Evolutionary conservation across 2,113 vertebrate species (phyloP).

Genomic region (Siniperca chuatsi): DNA sequence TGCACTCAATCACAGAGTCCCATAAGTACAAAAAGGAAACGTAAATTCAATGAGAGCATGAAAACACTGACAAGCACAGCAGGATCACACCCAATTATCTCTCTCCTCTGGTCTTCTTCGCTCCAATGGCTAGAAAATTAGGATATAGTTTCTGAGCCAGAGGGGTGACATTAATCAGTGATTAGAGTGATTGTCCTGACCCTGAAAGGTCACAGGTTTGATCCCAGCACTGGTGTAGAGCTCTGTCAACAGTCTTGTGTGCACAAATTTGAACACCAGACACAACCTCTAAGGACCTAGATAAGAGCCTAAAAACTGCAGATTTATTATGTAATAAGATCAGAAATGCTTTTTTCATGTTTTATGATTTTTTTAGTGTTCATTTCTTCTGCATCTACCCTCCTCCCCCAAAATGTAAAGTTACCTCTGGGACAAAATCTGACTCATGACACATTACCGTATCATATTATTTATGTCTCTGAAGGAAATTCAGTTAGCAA

Average conservation of each 20-base stretch:
- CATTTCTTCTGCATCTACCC: not conserved
- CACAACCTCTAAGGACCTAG: not conserved
- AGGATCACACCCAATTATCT: not conserved
- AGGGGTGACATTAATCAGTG: conserved; percentile 21
- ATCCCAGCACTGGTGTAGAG: not conserved
- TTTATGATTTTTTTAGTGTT: conserved; percentile 16
- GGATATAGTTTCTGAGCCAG: not conserved
- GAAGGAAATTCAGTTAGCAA: conserved; percentile 1
- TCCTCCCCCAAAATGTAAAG: not conserved
- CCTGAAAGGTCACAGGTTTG: conserved; percentile 28
- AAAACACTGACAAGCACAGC: not conserved
- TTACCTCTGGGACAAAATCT: not conserved
- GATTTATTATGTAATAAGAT: conserved; percentile 26
- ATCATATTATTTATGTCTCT: not conserved
- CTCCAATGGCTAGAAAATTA: conserved; percentile 18
- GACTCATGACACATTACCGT: not conserved
- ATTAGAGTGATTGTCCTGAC: conserved; percentile 16
- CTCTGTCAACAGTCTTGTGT: conserved; percentile 1
- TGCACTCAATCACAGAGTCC: not conserved
- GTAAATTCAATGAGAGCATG: not conserved
- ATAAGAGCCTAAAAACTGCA: conserved; percentile 7
- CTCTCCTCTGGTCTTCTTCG: not conserved
- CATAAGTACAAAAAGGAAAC: not conserved
- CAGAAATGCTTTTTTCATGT: conserved; percentile 48
- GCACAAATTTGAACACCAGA: not conserved